Conservation (phyloP, 1,140 invertebrate genomes). For the Riptortus pedestris region DNA sequence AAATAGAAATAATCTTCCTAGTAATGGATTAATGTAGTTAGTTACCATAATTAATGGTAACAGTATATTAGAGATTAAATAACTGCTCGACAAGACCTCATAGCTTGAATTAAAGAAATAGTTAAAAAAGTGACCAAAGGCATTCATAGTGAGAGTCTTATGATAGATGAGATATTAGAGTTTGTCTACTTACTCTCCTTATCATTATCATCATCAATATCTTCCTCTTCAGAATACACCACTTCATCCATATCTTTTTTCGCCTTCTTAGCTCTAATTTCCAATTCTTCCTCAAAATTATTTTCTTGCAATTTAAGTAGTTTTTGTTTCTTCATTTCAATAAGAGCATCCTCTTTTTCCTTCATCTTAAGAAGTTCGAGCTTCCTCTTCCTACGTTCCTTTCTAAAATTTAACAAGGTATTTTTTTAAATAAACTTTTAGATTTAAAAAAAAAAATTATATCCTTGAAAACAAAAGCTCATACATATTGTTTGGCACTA, state of each 20-base stretch:
- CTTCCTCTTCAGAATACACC: conserved; percentile 33
- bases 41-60: no score
- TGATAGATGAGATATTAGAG: no score
- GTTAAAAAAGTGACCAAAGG: not conserved
- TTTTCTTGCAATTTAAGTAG: not conserved
- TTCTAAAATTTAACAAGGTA: conserved; percentile 37
- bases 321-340: conserved; percentile 5
- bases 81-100: no score
- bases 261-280: conserved; percentile 1
- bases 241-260: conserved; percentile 32
- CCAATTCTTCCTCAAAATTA: not conserved
- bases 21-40: no score
- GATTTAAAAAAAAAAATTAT: not conserved
- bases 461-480: not conserved
- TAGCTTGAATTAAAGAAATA: no score
- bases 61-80: no score
- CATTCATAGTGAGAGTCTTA: no score
- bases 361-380: conserved; percentile 36
- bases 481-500: not conserved
- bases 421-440: no score
- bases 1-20: no score
- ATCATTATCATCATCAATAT: conserved; percentile 17
- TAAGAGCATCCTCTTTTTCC: conserved; percentile 23
- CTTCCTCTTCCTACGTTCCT: conserved; percentile 39
- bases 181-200: not conserved